Percentiles rank a stretch among this genome's conserved stretches.
phyloP scores from a whole-genome alignment of 1,140 invertebrate species.

The Phocides pigmalion region DNA sequence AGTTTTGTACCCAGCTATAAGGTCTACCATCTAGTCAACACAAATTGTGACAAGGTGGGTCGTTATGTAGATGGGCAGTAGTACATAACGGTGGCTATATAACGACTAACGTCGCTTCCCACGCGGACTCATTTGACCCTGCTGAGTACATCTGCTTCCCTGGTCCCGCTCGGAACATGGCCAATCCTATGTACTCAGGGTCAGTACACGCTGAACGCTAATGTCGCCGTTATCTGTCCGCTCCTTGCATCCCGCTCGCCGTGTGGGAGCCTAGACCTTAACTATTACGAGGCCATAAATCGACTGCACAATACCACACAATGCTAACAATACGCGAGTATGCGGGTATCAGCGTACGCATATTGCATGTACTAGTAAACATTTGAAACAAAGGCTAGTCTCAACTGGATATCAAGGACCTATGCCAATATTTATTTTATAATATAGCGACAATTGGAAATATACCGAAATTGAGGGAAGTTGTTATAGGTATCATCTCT shows the following conservation, averaged over 20 bases:
- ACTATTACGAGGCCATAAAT: conserved; percentile 34
- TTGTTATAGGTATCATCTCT: no score
- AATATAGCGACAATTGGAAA: background rate
- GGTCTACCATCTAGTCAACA: no score
- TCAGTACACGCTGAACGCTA: conserved; percentile 51
- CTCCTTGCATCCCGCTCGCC: conserved; percentile 33
- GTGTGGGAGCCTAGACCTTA: conserved; percentile 45
- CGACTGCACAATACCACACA: conserved; percentile 21
- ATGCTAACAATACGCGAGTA: conserved; percentile 27
- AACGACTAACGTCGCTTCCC: conserved; percentile 47
- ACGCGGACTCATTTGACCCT: conserved; percentile 56
- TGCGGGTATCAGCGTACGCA: conserved; percentile 3
- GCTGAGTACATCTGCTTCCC: conserved; percentile 39
- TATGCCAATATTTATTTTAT: background rate
- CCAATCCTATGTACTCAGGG: conserved; percentile 47
- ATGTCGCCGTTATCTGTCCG: conserved; percentile 58
- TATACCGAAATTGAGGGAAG: no score
- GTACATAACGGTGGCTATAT: conserved; percentile 8
- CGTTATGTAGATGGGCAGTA: background rate
- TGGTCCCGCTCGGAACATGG: conserved; percentile 41
- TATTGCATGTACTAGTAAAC: conserved; percentile 12
- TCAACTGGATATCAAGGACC: background rate
- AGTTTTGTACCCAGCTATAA: background rate
- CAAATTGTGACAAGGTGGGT: background rate
- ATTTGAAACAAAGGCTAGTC: background rate